Evolutionary conservation across 2,888 invertebrate species (phyloP).

Genomic region (Lapara coniferarum): DNA sequence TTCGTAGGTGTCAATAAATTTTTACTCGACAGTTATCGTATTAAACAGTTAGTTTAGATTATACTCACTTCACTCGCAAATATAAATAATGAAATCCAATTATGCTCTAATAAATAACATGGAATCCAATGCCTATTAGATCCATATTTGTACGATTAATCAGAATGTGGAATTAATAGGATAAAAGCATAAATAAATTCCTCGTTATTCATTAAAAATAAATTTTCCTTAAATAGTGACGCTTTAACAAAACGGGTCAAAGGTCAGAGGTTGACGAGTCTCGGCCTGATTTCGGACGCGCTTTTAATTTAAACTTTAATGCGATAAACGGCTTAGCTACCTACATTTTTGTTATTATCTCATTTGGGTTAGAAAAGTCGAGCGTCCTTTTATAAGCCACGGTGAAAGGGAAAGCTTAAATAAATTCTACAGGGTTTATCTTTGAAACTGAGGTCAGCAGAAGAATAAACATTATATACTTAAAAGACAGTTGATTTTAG

Average conservation of each 20-base stretch:
- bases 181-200: neutral
- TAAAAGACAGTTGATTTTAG: too few relatives aligned
- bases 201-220: neutral
- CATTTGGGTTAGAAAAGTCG: slow-evolving; percentile 1
- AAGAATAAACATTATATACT: neutral
- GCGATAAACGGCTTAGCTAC: neutral
- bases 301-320: slow-evolving; percentile 17
- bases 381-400: neutral
- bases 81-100: too few relatives aligned
- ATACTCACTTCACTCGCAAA: too few relatives aligned
- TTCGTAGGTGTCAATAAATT: too few relatives aligned
- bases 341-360: slow-evolving; percentile 5
- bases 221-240: neutral
- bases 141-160: neutral
- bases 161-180: neutral
- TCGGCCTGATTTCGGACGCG: neutral
- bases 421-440: neutral
- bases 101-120: neutral
- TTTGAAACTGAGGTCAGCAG: neutral
- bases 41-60: too few relatives aligned
- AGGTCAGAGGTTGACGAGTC: neutral
- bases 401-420: neutral
- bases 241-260: slow-evolving; percentile 4
- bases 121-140: neutral
- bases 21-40: too few relatives aligned